Percentiles rank a stretch among this genome's conserved stretches.
phyloP scores from a whole-genome alignment of 2,888 invertebrate species.

The Eupelmus urozonus region DNA sequence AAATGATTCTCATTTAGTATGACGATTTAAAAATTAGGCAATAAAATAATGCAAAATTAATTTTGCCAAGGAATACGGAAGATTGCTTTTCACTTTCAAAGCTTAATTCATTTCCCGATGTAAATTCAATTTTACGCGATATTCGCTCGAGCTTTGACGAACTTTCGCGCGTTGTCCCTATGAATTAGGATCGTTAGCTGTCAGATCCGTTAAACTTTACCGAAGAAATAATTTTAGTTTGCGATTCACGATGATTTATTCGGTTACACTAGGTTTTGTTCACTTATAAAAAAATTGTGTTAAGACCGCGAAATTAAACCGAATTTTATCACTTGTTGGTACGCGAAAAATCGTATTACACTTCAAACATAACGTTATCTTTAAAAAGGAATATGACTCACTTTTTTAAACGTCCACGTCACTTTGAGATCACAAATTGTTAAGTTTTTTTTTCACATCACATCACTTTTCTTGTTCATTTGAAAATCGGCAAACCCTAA shows the following conservation, averaged over 20 bases:
- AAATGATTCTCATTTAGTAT: no score
- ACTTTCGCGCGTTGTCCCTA: not conserved
- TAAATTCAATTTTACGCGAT: conserved; percentile 18
- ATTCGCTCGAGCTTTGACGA: conserved; percentile 1
- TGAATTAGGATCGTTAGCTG: conserved; percentile 5
- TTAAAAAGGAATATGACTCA: not conserved
- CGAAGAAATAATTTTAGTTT: not conserved
- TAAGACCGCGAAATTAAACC: not conserved
- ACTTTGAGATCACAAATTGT: conserved; percentile 2
- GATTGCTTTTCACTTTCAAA: conserved; percentile 13
- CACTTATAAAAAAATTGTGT: no score
- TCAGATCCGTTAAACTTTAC: not conserved
- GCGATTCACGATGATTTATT: not conserved
- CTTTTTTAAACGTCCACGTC: conserved; percentile 10
- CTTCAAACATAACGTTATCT: no score
- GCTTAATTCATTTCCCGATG: conserved; percentile 7
- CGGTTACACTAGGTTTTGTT: not conserved
- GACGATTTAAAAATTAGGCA: not conserved
- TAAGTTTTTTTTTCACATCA: conserved; percentile 19
- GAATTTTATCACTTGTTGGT: conserved; percentile 18
- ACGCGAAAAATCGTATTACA: not conserved
- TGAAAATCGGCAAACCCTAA: no score
- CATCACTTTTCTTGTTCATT: conserved; percentile 33
- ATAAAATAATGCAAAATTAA: conserved; percentile 15
- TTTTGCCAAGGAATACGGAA: conserved; percentile 9